phyloP scores from a whole-genome alignment of 2,888 invertebrate species.

The Morinoia aosen region DNA sequence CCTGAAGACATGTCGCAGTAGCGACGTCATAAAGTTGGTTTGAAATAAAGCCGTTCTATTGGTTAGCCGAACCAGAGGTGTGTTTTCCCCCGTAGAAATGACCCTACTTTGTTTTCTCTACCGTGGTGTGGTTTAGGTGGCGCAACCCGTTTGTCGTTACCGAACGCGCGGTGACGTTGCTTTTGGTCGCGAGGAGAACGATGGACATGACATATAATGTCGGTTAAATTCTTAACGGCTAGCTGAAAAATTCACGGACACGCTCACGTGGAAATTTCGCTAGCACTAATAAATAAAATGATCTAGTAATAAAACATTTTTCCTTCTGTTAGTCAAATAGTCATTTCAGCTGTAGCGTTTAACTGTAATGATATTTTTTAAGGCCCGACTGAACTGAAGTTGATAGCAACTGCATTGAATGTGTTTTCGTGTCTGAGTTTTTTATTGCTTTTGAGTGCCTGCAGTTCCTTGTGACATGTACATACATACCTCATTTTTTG shows the following conservation, averaged over 20 bases:
- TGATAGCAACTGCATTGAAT: neutral
- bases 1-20: too few species aligned
- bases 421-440: neutral
- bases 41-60: too few species aligned
- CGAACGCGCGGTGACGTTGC: too few species aligned
- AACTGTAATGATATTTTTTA: neutral
- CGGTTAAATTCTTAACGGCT: neutral
- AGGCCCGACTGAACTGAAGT: neutral
- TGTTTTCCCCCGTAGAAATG: too few species aligned
- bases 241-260: neutral
- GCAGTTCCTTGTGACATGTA: neutral
- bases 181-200: too few species aligned
- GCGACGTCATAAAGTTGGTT: too few species aligned
- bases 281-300: neutral
- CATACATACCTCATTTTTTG: neutral
- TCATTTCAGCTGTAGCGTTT: neutral
- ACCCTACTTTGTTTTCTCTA: too few species aligned
- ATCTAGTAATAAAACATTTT: neutral
- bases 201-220: too few species aligned
- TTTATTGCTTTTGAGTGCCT: neutral
- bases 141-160: too few species aligned
- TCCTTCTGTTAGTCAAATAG: neutral
- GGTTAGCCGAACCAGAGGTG: too few species aligned
- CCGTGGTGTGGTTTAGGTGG: too few species aligned
- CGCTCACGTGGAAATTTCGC: neutral